Percentiles rank a stretch among this genome's conserved stretches.
phyloP scores from a whole-genome alignment of 2,888 invertebrate genomes.

The Caenorhabditis sp. region DNA sequence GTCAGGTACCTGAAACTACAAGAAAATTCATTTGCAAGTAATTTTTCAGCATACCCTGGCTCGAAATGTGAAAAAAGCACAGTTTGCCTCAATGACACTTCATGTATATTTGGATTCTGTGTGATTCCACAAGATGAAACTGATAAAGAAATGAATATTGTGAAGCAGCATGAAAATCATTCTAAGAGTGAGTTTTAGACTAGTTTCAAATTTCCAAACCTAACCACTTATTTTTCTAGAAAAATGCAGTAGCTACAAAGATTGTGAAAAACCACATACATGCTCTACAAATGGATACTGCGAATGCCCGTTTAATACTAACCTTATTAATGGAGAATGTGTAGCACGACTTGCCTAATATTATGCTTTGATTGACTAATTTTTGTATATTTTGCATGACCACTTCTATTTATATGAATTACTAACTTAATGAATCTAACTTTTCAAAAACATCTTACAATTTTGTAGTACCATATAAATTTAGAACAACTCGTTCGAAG shows the following conservation, averaged over 20 bases:
- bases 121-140: conserved; percentile 60
- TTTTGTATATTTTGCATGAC: conserved; percentile 62
- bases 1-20: background rate
- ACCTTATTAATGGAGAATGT: conserved; percentile 64
- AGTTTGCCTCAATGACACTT: conserved; percentile 56
- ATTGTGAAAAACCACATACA: conserved; percentile 41
- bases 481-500: conserved; percentile 22
- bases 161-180: background rate
- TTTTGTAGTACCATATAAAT: no score
- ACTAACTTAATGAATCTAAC: conserved; percentile 15
- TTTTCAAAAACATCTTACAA: background rate
- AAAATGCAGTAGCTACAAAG: conserved; percentile 55
- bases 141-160: conserved; percentile 30
- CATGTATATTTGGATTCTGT: conserved; percentile 68
- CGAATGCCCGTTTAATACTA: conserved; percentile 63
- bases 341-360: conserved; percentile 55
- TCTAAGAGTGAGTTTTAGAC: conserved; percentile 41
- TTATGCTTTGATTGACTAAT: background rate
- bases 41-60: conserved; percentile 64
- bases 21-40: background rate
- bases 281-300: conserved; percentile 51
- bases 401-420: no score
- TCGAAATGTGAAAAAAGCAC: conserved; percentile 55
- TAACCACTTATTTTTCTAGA: conserved; percentile 26
- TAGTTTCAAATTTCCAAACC: background rate